These are phyloP conservation scores for Myotis findleyi DNA, from an alignment of 2,797 vertebrate genomes.

Conservation along the genomic window DNA sequence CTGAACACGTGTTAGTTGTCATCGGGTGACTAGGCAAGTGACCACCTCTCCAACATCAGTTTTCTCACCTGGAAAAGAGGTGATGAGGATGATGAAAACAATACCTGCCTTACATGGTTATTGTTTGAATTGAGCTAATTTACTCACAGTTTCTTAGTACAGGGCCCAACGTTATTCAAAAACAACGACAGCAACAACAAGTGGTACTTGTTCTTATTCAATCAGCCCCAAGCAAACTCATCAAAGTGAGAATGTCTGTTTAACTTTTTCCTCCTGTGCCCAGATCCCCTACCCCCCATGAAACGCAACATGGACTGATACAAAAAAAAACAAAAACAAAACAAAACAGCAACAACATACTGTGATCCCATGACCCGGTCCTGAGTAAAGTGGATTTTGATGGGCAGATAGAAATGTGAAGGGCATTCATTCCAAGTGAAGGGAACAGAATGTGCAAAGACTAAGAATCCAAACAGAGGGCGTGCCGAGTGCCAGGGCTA, in stretches of 20 bases:
- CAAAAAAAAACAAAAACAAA: not conserved
- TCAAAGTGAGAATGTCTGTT: not conserved
- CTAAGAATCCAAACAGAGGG: not conserved
- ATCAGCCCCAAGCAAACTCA: not conserved
- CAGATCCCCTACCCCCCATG: not conserved
- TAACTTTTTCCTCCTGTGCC: not conserved
- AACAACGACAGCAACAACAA: not conserved
- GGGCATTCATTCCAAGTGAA: not conserved
- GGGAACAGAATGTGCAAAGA: not conserved
- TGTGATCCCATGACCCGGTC: not conserved
- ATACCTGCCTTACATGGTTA: not conserved
- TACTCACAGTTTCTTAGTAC: not conserved
- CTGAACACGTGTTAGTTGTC: not conserved
- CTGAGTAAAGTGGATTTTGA: not conserved
- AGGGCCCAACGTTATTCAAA: not conserved
- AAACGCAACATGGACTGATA: not conserved
- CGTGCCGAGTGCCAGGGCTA: not conserved
- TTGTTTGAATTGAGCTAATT: not conserved
- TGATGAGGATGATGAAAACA: not conserved
- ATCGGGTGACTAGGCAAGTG: not conserved
- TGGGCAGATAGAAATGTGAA: not conserved
- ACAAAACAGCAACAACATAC: not conserved
- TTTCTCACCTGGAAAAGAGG: constrained; percentile 4
- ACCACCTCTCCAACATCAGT: not conserved
- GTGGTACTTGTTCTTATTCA: not conserved